phyloP scores from a whole-genome alignment of 2,797 vertebrate genomes.

The Myotis planiceps region DNA sequence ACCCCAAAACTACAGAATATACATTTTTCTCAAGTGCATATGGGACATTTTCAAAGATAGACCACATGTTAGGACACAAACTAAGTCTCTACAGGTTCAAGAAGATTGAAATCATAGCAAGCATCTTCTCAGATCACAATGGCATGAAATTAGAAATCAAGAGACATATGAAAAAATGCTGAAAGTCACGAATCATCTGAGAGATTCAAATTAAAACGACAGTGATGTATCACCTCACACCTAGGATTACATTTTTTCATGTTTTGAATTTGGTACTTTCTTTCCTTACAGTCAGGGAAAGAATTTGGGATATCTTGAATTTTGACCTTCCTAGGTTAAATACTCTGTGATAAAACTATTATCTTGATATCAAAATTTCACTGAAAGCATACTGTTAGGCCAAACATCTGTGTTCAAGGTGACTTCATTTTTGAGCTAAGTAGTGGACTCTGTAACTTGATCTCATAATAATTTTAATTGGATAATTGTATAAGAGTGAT shows the following conservation, averaged over 20 bases:
- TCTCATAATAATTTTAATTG: constrained; percentile 33
- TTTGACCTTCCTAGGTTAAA: constrained; percentile 7
- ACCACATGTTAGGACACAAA: too few species aligned
- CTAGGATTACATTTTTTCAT: not conserved
- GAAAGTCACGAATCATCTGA: too few species aligned
- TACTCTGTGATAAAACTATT: constrained; percentile 8
- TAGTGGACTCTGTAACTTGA: constrained; percentile 9
- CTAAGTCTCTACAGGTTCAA: too few species aligned
- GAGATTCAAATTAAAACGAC: too few species aligned
- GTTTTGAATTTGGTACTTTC: not conserved
- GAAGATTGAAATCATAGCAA: too few species aligned
- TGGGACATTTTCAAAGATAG: too few species aligned
- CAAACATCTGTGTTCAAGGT: constrained; percentile 55
- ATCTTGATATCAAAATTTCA: not conserved
- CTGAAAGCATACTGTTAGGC: not conserved
- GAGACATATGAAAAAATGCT: too few species aligned
- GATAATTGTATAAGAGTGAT: not conserved
- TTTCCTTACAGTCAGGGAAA: not conserved
- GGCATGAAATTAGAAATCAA: too few species aligned
- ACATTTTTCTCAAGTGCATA: too few species aligned
- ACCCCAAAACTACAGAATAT: too few species aligned
- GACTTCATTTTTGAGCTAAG: constrained; percentile 38
- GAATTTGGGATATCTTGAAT: not conserved
- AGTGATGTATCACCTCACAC: too few species aligned
- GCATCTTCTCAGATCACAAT: too few species aligned